A percentile compares a stretch with the other conserved stretches of the same genome.
Conservation (phyloP, 1,140 invertebrate species). For the Brachionus rubens region DNA sequence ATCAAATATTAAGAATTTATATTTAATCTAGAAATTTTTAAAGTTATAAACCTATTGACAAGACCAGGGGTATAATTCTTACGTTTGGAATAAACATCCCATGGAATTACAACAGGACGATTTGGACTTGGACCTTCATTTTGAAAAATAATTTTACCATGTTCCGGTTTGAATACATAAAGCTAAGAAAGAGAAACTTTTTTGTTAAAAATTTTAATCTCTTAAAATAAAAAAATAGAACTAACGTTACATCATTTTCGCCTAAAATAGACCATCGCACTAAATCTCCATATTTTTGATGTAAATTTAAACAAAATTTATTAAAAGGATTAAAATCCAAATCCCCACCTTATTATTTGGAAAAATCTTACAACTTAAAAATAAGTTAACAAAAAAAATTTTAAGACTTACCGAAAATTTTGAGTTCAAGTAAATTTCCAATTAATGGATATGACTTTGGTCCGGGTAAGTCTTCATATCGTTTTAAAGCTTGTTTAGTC, state of each 20-base stretch:
- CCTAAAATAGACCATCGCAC: slow-evolving; percentile 34
- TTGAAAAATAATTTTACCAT: slow-evolving; percentile 29
- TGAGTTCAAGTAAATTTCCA: slow-evolving; percentile 18
- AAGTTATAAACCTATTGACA: neutral
- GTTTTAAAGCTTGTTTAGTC: neutral
- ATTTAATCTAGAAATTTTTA: no score
- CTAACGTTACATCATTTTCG: neutral
- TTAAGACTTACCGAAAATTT: neutral
- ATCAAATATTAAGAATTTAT: no score
- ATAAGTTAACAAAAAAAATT: neutral
- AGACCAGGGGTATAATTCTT: slow-evolving; percentile 30
- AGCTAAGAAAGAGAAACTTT: neutral
- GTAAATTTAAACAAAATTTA: neutral
- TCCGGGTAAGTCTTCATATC: slow-evolving; percentile 16
- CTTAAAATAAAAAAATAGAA: neutral
- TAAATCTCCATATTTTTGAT: slow-evolving; percentile 28
- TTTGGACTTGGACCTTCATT: slow-evolving; percentile 18
- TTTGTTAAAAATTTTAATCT: neutral
- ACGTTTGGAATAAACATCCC: slow-evolving; percentile 20
- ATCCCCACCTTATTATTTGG: neutral
- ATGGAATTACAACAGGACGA: slow-evolving; percentile 6
- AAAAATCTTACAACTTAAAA: neutral
- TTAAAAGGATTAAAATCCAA: neutral
- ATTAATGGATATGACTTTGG: slow-evolving; percentile 8
- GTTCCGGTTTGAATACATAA: slow-evolving; percentile 35